A percentile compares a stretch with the other conserved stretches of the same genome.
Evolutionary conservation across 1,140 invertebrate genomes (phyloP).

Genomic region (Doryteuthis pealeii): DNA sequence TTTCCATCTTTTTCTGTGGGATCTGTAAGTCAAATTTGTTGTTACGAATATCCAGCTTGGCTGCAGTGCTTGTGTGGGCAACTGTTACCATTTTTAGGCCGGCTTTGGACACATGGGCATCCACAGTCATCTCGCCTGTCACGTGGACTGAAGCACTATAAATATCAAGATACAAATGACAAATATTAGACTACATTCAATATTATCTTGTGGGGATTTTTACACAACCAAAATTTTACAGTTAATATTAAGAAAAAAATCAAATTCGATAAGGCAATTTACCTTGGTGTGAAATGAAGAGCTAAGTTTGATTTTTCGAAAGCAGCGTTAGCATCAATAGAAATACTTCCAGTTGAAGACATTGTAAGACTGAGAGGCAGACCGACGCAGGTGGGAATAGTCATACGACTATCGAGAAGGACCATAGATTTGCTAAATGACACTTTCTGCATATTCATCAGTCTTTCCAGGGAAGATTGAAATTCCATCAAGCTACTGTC

Average conservation of each 20-base stretch:
- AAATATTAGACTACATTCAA: too few relatives aligned
- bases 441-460: slow-evolving; percentile 51
- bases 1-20: too few relatives aligned
- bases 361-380: slow-evolving; percentile 80
- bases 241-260: too few relatives aligned
- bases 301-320: too few relatives aligned
- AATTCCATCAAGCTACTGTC: slow-evolving; percentile 62
- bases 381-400: slow-evolving; percentile 78
- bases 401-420: slow-evolving; percentile 83
- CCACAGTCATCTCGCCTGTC: slow-evolving; percentile 79
- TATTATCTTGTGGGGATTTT: too few relatives aligned
- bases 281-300: too few relatives aligned
- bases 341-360: slow-evolving; percentile 72
- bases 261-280: too few relatives aligned
- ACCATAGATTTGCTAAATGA: slow-evolving; percentile 69
- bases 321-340: not conserved
- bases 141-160: slow-evolving; percentile 78
- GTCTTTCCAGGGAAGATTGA: slow-evolving; percentile 63
- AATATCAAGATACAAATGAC: slow-evolving; percentile 12
- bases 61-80: slow-evolving; percentile 78
- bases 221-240: too few relatives aligned
- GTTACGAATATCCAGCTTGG: slow-evolving; percentile 74
- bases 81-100: slow-evolving; percentile 81
- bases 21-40: slow-evolving; percentile 59
- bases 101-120: slow-evolving; percentile 73